Base-by-base conservation (phyloP, 1,140 invertebrate species). In the Drosophila parvula region DNA sequence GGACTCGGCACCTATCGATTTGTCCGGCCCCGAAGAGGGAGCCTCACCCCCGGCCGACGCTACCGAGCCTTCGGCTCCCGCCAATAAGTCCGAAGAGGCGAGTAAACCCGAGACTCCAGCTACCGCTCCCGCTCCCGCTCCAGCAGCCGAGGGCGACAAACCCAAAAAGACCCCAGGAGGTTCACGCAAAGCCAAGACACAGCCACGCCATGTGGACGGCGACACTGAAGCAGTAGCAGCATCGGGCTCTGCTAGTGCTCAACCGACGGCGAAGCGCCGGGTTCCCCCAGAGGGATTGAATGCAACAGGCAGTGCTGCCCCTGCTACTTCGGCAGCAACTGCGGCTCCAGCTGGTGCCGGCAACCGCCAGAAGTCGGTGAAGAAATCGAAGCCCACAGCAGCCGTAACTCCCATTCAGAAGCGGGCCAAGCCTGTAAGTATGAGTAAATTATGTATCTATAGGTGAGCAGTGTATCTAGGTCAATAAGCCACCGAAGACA, bases 141-240 rank as follows among this genome's bases (percentile, higher is more conserved):
- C 64, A n/a, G 12, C 34, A 16, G n/a, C 61, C 11, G 41, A 12
- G 2, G 14, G 16, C 12, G 58, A 22, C 18, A 63, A 28, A 10
- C 28, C 48, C 30, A 57, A 81, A 53, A 81, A 77, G 71, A 69
- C 36, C 3, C 27, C 95, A 88, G 95, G 95, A 0, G 93, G 95
- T 34, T 95, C 95, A 0, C 93, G 96, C 32, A 96, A 96, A 92
- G 95, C 96, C 63, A 95, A 95, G 85, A 69, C 62, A n/a, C 95
- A 94, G 0, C 96, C 96, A 88, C 93, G 92, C 82, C 94, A 90
- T 62, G 88, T 90, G 40, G 90, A 80, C 58, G 90, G 84, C 2
- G 90, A 85, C 14, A 59, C 57, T 0, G 85, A 90, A 4, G 69
- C 65, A 5, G 60, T 43, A 9, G 50, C 45, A 47, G 28, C 43